Conservation (phyloP, 2,113 vertebrate species). For the Cephalopterus ornatus region DNA sequence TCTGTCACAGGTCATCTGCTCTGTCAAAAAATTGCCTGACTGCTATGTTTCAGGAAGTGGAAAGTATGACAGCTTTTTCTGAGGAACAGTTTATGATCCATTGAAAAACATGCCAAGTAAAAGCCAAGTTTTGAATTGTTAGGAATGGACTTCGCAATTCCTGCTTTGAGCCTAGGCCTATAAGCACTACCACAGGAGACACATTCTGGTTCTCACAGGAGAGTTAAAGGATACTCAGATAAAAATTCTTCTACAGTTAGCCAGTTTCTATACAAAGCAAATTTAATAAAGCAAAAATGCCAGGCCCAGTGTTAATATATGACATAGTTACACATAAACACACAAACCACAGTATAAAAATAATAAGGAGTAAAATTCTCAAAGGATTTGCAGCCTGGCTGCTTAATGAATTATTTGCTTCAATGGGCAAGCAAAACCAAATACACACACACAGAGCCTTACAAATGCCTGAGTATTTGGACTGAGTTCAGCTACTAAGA, state of each 20-base stretch:
- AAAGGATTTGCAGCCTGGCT: background rate
- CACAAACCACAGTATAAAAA: background rate
- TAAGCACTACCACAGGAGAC: background rate
- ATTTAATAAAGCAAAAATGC: background rate
- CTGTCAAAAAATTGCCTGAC: background rate
- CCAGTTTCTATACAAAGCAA: background rate
- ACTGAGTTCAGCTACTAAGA: background rate
- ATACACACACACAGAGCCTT: background rate
- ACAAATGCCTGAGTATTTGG: background rate
- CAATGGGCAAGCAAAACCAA: background rate
- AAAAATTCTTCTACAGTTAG: background rate
- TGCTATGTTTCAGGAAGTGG: background rate
- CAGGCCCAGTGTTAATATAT: background rate
- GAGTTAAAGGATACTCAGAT: background rate
- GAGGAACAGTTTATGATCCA: background rate
- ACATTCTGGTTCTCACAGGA: background rate
- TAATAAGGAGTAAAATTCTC: background rate
- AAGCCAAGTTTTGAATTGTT: background rate
- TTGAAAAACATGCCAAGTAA: background rate
- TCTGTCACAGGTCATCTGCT: background rate
- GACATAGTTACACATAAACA: background rate
- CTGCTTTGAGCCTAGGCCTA: background rate
- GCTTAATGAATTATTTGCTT: background rate
- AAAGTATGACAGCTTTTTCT: background rate
- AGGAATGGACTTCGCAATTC: background rate